phyloP scores from a whole-genome alignment of 2,888 invertebrate species.

The Uloborus plumipes region DNA sequence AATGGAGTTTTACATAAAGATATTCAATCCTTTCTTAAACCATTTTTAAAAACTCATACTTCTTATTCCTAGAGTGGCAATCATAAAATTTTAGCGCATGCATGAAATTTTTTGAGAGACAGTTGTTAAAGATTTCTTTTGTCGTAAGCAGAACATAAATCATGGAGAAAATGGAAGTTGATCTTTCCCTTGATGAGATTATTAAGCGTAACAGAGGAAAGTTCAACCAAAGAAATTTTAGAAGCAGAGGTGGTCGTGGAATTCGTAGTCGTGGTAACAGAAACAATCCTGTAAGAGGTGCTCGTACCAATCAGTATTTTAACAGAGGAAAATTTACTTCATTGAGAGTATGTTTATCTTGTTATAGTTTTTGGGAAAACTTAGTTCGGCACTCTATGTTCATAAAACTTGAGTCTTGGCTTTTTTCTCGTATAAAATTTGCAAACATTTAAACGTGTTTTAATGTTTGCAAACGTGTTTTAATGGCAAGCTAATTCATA shows the following conservation, averaged over 20 bases:
- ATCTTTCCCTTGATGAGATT: conserved; percentile 97
- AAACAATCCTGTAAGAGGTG: conserved; percentile 72
- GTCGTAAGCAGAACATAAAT: conserved; percentile 73
- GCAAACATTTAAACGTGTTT: too few relatives aligned
- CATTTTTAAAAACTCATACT: too few relatives aligned
- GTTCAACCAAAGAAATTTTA: conserved; percentile 75
- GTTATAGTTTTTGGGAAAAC: background rate
- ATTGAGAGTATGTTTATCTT: conserved; percentile 77
- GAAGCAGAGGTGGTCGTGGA: conserved; percentile 72
- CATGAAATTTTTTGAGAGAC: background rate
- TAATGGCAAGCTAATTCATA: too few relatives aligned
- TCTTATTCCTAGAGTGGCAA: background rate
- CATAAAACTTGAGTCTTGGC: too few relatives aligned
- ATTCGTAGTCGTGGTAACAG: conserved; percentile 68
- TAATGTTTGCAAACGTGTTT: too few relatives aligned
- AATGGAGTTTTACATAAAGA: too few relatives aligned
- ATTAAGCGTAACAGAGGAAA: conserved; percentile 82
- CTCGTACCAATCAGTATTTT: conserved; percentile 72
- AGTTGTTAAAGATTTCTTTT: background rate
- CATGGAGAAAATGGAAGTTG: conserved; percentile 86
- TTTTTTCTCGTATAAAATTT: too few relatives aligned
- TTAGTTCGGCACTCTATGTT: too few relatives aligned
- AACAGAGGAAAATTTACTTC: conserved; percentile 36
- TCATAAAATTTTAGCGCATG: background rate
- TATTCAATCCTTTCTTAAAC: too few relatives aligned